Percentiles rank a stretch among this genome's conserved stretches.
phyloP scores from a whole-genome alignment of 2,888 invertebrate species.

The Macaria notata region DNA sequence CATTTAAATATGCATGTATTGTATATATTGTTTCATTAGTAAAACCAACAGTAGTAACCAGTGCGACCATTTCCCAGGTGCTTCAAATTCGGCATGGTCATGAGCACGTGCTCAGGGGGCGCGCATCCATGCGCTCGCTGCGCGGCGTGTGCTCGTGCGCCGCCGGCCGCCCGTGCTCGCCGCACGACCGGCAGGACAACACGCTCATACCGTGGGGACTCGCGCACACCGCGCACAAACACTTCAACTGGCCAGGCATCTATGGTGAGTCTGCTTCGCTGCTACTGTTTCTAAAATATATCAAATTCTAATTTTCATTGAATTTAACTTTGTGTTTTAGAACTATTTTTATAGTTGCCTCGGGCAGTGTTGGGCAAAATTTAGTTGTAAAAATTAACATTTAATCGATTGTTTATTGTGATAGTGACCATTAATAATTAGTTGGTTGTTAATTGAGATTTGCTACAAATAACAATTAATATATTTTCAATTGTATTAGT shows the following conservation, averaged over 20 bases:
- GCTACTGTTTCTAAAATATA: not conserved
- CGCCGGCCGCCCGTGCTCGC: slow-evolving; percentile 84
- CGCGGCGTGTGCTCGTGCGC: slow-evolving; percentile 92
- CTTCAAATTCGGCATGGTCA: not conserved
- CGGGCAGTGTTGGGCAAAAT: not conserved
- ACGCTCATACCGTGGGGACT: slow-evolving; percentile 95
- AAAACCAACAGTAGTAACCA: too few relatives aligned
- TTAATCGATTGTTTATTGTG: not conserved
- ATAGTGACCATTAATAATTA: not conserved
- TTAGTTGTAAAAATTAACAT: not conserved
- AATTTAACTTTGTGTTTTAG: too few relatives aligned
- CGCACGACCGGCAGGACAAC: slow-evolving; percentile 88
- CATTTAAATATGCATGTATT: not conserved
- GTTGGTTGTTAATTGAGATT: too few relatives aligned
- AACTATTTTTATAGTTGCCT: not conserved
- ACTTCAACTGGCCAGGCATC: slow-evolving; percentile 93
- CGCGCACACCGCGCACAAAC: slow-evolving; percentile 92
- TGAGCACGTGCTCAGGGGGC: not conserved
- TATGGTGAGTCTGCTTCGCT: slow-evolving; percentile 79
- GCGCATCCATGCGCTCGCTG: too few relatives aligned
- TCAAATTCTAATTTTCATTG: too few relatives aligned
- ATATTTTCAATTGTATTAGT: too few relatives aligned
- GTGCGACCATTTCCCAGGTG: not conserved
- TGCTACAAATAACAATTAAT: too few relatives aligned
- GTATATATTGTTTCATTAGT: not conserved